Evolutionary conservation across 1,140 invertebrate species (phyloP).

Genomic region (roundworm (Caenorhabditis elegans)): WBcel235 BX284603.4:661001-661500

Average conservation of each 20-base stretch:
- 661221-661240: neutral
- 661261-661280: constrained; percentile 63
- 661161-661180: no score
- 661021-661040: constrained; percentile 53
- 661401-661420: no score
- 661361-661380: constrained; percentile 3
- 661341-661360: constrained; percentile 22
- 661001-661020: constrained; percentile 63
- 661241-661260: constrained; percentile 63
- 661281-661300: constrained; percentile 56
- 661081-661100: constrained; percentile 57
- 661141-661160: constrained; percentile 63
- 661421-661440: no score
- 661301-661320: constrained; percentile 64
- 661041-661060: constrained; percentile 39
- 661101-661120: constrained; percentile 60
- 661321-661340: constrained; percentile 35
- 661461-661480: no score
- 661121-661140: constrained; percentile 66
- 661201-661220: neutral
- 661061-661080: constrained; percentile 50
- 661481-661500: no score
- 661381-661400: neutral
- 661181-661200: no score
- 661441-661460: no score